A percentile compares a stretch with the other conserved stretches of the same genome.
Conservation (phyloP, 2,888 invertebrate genomes). For the Litoditis marina region DNA sequence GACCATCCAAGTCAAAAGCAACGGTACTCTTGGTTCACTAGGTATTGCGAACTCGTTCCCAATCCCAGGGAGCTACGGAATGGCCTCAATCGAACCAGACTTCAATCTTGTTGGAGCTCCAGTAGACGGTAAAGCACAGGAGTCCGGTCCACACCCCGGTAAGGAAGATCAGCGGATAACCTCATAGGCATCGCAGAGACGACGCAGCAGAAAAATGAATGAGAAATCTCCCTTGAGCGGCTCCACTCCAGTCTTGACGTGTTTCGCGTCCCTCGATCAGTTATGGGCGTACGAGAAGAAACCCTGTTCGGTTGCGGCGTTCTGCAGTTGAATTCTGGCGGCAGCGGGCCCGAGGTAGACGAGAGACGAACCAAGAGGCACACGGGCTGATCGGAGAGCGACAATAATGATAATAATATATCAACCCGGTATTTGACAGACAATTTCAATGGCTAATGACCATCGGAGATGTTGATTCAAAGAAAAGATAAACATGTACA, state of each 20-base stretch:
- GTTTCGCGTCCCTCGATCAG: slow-evolving; percentile 32
- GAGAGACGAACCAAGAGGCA: no score
- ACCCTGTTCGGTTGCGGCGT: no score
- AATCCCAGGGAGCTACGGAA: slow-evolving; percentile 52
- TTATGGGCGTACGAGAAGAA: slow-evolving; percentile 33
- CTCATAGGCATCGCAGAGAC: slow-evolving; percentile 53
- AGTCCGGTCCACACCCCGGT: slow-evolving; percentile 42
- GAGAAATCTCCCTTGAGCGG: slow-evolving; percentile 40
- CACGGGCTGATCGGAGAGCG: no score
- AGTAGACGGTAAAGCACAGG: slow-evolving; percentile 38
- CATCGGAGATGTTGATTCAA: no score
- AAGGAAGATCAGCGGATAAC: slow-evolving; percentile 52
- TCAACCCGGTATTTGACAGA: no score
- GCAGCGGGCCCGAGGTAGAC: no score
- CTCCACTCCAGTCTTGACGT: slow-evolving; percentile 19
- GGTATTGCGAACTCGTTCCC: slow-evolving; percentile 46
- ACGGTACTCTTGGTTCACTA: slow-evolving; percentile 50
- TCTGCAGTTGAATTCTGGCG: no score
- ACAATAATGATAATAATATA: no score
- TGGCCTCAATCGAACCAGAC: slow-evolving; percentile 55
- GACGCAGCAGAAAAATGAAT: slow-evolving; percentile 49
- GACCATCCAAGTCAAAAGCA: no score
- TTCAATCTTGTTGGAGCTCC: slow-evolving; percentile 49
- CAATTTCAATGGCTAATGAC: no score
- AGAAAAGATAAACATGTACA: no score